A percentile compares a stretch with the other conserved stretches of the same genome.
Evolutionary conservation across 2,113 vertebrate genomes (phyloP).

Genomic region (Brachyhypopomus gauderio): DNA sequence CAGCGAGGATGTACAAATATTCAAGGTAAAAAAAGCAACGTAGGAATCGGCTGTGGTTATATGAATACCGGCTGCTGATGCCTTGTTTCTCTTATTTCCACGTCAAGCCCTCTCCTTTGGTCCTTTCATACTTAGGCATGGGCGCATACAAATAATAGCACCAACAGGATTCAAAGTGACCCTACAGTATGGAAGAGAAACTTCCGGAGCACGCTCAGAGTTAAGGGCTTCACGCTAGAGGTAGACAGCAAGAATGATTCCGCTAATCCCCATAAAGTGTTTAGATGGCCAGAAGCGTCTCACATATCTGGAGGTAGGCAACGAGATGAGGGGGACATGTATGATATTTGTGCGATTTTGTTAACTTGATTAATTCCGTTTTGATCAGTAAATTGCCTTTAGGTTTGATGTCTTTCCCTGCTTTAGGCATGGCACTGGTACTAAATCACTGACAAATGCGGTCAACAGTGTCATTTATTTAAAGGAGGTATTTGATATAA

Average conservation of each 20-base stretch:
- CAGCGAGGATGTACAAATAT: constrained; percentile 75
- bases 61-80: too few relatives aligned
- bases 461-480: too few relatives aligned
- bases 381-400: too few relatives aligned
- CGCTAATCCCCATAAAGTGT: constrained; percentile 83
- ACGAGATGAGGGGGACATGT: neutral
- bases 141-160: constrained; percentile 75
- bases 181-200: constrained; percentile 87
- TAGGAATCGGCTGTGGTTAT: too few relatives aligned
- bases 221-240: constrained; percentile 70
- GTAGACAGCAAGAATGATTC: constrained; percentile 77
- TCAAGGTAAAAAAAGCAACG: constrained; percentile 71
- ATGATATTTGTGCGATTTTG: too few relatives aligned
- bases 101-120: neutral
- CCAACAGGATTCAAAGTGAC: constrained; percentile 65
- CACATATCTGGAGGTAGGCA: constrained; percentile 56
- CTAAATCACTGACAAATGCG: too few relatives aligned
- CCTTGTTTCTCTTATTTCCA: neutral
- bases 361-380: too few relatives aligned
- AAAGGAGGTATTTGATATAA: too few relatives aligned
- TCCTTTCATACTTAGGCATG: constrained; percentile 72
- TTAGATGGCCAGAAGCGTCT: constrained; percentile 61
- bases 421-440: too few relatives aligned
- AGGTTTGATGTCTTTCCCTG: too few relatives aligned
- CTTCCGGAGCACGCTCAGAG: constrained; percentile 84